These are phyloP conservation scores for Catharus ustulatus DNA, from an alignment of 2,797 vertebrate species.

Conservation along the genomic window DNA sequence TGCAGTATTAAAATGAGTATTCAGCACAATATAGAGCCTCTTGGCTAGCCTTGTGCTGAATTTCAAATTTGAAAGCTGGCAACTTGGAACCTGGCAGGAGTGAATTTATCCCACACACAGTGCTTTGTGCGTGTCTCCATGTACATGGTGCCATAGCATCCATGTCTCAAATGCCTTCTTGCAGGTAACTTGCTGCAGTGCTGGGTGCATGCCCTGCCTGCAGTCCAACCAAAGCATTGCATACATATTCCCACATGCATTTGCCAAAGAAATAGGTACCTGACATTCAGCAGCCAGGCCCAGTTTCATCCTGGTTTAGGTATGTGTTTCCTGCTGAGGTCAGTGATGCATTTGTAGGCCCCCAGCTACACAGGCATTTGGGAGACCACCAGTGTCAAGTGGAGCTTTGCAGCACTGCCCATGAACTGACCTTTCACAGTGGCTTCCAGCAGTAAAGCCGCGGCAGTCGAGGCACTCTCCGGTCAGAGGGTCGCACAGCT, in stretches of 20 bases:
- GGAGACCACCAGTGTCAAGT: neutral
- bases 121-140: fast-evolving
- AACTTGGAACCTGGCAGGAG: neutral
- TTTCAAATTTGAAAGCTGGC: neutral
- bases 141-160: neutral
- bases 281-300: neutral
- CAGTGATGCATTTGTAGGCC: neutral
- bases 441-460: constrained; percentile 75
- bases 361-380: fast-evolving
- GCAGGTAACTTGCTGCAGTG: fast-evolving
- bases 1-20: neutral
- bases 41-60: neutral
- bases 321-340: neutral
- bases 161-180: neutral
- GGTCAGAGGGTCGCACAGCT: constrained; percentile 78
- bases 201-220: fast-evolving
- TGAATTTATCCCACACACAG: neutral
- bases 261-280: neutral
- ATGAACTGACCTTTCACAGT: constrained; percentile 80
- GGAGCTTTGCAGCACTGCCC: neutral
- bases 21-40: neutral
- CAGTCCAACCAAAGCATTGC: neutral
- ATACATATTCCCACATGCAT: neutral
- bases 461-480: constrained; percentile 81
- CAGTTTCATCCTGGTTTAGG: neutral